Conservation (phyloP, 2,888 invertebrate genomes). For the Leptopilina myrica region DNA sequence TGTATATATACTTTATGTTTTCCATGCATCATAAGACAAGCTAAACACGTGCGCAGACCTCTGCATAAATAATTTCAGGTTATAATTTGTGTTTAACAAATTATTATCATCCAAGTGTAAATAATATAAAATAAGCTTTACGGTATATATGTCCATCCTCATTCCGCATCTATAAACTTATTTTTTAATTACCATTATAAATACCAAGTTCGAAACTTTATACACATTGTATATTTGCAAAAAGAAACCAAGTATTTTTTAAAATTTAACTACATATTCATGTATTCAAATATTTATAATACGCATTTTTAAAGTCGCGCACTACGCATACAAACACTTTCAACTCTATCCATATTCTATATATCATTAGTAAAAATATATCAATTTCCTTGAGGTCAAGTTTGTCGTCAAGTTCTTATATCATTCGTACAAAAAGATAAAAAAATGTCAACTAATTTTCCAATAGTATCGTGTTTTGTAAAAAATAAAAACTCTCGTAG, state of each 20-base stretch:
- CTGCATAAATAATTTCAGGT: slow-evolving; percentile 17
- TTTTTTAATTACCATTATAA: no score
- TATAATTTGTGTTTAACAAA: slow-evolving; percentile 22
- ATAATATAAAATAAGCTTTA: slow-evolving; percentile 23
- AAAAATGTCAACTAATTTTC: slow-evolving; percentile 23
- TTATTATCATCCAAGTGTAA: slow-evolving; percentile 21
- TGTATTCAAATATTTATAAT: background rate
- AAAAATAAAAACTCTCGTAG: no score
- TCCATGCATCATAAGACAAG: slow-evolving; percentile 39
- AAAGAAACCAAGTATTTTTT: background rate
- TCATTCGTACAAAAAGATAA: background rate
- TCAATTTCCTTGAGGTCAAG: slow-evolving; percentile 15
- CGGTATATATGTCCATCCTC: no score
- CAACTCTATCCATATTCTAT: slow-evolving; percentile 6
- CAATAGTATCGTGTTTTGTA: background rate
- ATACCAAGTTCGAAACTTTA: no score
- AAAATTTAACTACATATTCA: background rate
- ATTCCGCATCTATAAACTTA: no score
- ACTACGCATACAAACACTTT: background rate
- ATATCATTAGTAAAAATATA: slow-evolving; percentile 24
- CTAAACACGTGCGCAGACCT: slow-evolving; percentile 25
- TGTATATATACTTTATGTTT: slow-evolving; percentile 30
- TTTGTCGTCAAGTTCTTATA: slow-evolving; percentile 11
- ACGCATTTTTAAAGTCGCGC: no score
- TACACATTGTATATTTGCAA: background rate